Evolutionary conservation across 1,140 invertebrate genomes (phyloP).

Genomic region (Drosophila erecta): DNA sequence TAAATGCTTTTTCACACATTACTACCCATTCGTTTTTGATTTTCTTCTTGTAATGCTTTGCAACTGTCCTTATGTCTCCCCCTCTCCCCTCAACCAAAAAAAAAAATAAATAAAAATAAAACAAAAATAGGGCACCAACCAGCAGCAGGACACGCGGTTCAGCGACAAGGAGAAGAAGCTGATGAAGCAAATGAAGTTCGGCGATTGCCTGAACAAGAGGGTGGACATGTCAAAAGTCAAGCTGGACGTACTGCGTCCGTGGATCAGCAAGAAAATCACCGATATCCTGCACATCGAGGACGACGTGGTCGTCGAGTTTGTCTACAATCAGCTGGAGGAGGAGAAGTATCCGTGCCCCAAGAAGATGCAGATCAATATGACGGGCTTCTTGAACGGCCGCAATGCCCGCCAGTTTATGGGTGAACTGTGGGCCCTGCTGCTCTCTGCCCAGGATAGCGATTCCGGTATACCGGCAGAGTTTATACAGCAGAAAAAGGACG

Average conservation of each 20-base stretch:
- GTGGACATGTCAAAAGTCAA: conserved; percentile 99
- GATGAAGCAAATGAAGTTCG: conserved; percentile 99
- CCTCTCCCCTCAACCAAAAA: neutral
- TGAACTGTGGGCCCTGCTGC: conserved; percentile 97
- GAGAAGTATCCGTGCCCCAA: conserved; percentile 98
- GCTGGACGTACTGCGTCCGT: conserved; percentile 98
- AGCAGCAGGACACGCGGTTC: conserved; percentile 99
- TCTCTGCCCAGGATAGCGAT: conserved; percentile 97
- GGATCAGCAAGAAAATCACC: conserved; percentile 98
- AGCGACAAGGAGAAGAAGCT: conserved; percentile 99
- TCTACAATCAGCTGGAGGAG: conserved; percentile 98
- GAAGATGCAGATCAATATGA: conserved; percentile 99
- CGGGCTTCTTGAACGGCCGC: conserved; percentile 99
- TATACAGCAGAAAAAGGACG: conserved; percentile 98
- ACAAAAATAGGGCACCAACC: conserved; percentile 93
- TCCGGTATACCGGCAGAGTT: conserved; percentile 97
- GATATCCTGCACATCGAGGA: conserved; percentile 98
- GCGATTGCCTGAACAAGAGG: conserved; percentile 94
- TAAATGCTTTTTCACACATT: conserved; percentile 23
- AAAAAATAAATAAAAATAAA: neutral
- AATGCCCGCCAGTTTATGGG: conserved; percentile 99
- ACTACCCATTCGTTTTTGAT: neutral
- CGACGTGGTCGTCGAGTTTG: conserved; percentile 99
- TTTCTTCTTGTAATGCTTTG: neutral
- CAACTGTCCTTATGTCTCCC: conserved; percentile 6